phyloP scores from a whole-genome alignment of 1,140 invertebrate genomes.

The Sycophaga agraensis region DNA sequence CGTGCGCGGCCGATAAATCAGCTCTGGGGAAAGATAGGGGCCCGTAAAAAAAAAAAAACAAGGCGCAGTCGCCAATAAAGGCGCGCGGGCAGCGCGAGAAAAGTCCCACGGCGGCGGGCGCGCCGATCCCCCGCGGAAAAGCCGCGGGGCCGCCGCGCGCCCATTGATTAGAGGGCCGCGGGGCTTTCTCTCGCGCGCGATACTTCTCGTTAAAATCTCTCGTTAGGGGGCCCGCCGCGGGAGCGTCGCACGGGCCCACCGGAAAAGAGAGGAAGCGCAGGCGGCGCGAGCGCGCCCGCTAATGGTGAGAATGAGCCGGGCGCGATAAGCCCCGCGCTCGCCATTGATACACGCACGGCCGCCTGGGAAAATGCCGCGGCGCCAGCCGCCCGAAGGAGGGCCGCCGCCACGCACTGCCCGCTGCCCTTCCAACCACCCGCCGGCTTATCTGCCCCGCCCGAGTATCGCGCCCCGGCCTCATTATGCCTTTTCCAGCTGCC shows the following conservation, averaged over 20 bases:
- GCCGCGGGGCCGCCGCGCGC: background rate
- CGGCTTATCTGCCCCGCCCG: too few relatives aligned
- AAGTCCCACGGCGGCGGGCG: conserved; percentile 6
- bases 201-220: too few relatives aligned
- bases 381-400: background rate
- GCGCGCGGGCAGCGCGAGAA: conserved; percentile 1
- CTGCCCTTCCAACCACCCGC: too few relatives aligned
- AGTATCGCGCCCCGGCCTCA: too few relatives aligned
- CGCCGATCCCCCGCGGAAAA: background rate
- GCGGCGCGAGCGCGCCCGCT: conserved; percentile 2
- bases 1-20: too few relatives aligned
- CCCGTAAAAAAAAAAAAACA: too few relatives aligned
- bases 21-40: too few relatives aligned
- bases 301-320: conserved; percentile 30
- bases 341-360: conserved; percentile 25
- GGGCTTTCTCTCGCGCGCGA: background rate
- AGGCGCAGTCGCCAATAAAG: background rate
- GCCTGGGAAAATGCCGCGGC: conserved; percentile 31
- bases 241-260: too few relatives aligned
- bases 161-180: background rate
- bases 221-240: too few relatives aligned
- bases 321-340: conserved; percentile 8
- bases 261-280: background rate
- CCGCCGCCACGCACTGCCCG: background rate
- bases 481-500: too few relatives aligned